Conservation (phyloP, 2,888 invertebrate genomes). For the Macrophya alboannulata region DNA sequence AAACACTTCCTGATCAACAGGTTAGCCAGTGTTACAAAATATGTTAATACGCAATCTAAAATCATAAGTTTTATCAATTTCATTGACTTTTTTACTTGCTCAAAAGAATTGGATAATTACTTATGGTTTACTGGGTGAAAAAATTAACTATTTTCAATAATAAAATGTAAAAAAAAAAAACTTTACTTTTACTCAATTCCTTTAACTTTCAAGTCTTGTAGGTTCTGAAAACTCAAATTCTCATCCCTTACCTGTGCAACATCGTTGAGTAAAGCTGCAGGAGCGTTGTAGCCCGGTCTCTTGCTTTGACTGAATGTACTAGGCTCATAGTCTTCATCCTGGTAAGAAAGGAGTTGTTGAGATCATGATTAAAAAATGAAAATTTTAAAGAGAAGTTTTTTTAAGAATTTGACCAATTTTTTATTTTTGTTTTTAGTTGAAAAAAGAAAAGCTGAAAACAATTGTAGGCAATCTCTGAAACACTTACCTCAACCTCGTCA, state of each 20-base stretch:
- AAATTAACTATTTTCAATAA: neutral
- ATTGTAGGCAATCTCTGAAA: neutral
- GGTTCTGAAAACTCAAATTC: neutral
- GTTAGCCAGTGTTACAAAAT: too few species aligned
- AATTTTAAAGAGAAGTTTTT: neutral
- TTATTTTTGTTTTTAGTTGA: neutral
- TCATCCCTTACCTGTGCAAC: constrained; percentile 88
- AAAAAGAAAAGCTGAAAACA: neutral
- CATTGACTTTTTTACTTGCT: too few species aligned
- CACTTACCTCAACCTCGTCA: constrained; percentile 92
- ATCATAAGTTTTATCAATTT: too few species aligned
- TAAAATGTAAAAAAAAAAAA: neutral
- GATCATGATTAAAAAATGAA: neutral
- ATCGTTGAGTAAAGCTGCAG: constrained; percentile 94
- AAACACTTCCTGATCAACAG: too few species aligned
- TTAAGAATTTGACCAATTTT: neutral
- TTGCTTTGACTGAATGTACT: constrained; percentile 87
- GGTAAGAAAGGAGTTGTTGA: constrained; percentile 61
- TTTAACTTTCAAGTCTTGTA: neutral
- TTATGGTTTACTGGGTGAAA: neutral
- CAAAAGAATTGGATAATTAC: neutral
- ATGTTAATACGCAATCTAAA: too few species aligned
- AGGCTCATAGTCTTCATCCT: constrained; percentile 94
- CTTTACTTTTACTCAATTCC: neutral
- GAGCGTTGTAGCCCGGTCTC: constrained; percentile 91